Evolutionary conservation across 2,888 invertebrate species (phyloP), one percentile per base, ranked within the genome.

Genomic region (Callyntrura sp.): DNA sequence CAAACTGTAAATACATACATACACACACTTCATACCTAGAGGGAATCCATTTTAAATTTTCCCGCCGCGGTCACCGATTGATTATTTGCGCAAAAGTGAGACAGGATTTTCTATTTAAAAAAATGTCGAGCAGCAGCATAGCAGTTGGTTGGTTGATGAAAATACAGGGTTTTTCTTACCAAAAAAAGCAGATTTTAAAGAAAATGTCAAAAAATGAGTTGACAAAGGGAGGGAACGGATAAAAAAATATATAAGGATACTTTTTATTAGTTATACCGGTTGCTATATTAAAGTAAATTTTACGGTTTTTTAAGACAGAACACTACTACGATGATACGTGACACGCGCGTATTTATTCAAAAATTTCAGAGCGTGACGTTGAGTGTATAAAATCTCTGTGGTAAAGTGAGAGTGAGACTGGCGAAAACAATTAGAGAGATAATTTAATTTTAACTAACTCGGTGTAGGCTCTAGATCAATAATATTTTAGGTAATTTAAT

Each of bases 81-180:
- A 35, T 35, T 35, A 35, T 35, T 2, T 2, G 35, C 3, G n/a
- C 2, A 51, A 2, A n/a, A 35, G 2, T 35, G 35, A 35, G 35
- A 65, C 25, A 28, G 28, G 4, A 65, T 14, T n/a, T n/a, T n/a
- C n/a, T n/a, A n/a, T n/a, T n/a, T n/a, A n/a, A n/a, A n/a, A n/a
- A n/a, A 35, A 2, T 70, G 70, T 70, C 70, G 43, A 70, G 70
- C 43, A 70, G 35, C 70, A 43, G 14, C 68, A n/a, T 35, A 68
- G 68, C 28, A 23, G 23, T 14, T 14, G 4, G 14, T 62, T 35
- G 68, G 70, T 76, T 48, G 76, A 76, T 76, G 51, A 76, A 51
- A 85, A 45, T 85, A 90, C 90, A 90, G 90, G 90, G 90, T 90
- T 85, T 90, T 90, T 90, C 90, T 90, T 90, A 90, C 90, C 90